phyloP scores from a whole-genome alignment of 1,140 invertebrate genomes.

The Akabosia matsudoensis region DNA sequence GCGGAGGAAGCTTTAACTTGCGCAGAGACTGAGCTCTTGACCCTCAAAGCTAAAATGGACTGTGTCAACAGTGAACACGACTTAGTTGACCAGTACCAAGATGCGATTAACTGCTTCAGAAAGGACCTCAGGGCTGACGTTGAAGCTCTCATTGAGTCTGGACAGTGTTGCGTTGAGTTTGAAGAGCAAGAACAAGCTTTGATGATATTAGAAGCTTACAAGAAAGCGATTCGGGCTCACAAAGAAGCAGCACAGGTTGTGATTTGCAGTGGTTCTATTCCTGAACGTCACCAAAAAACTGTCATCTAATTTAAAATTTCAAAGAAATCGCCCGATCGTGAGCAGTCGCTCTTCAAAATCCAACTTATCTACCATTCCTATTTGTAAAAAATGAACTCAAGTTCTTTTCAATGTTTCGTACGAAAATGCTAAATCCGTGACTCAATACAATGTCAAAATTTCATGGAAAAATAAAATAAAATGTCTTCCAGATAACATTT shows the following conservation, averaged over 20 bases:
- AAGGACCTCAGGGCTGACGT: neutral
- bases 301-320: neutral
- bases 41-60: neutral
- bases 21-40: neutral
- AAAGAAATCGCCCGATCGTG: neutral
- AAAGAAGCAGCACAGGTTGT: conserved; percentile 8
- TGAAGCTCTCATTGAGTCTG: neutral
- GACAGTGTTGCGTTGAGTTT: neutral
- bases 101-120: neutral
- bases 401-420: too few relatives aligned
- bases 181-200: neutral
- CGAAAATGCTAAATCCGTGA: too few relatives aligned
- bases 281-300: neutral
- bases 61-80: neutral
- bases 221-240: neutral
- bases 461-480: too few relatives aligned
- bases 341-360: neutral
- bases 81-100: neutral
- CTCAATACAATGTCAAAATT: too few relatives aligned
- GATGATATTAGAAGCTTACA: conserved; percentile 3
- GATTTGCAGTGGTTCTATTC: neutral
- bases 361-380: neutral
- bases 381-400: too few relatives aligned
- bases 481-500: too few relatives aligned
- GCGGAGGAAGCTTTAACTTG: neutral